phyloP scores from a whole-genome alignment of 2,797 vertebrate genomes.

The Sebastes nivosus region DNA sequence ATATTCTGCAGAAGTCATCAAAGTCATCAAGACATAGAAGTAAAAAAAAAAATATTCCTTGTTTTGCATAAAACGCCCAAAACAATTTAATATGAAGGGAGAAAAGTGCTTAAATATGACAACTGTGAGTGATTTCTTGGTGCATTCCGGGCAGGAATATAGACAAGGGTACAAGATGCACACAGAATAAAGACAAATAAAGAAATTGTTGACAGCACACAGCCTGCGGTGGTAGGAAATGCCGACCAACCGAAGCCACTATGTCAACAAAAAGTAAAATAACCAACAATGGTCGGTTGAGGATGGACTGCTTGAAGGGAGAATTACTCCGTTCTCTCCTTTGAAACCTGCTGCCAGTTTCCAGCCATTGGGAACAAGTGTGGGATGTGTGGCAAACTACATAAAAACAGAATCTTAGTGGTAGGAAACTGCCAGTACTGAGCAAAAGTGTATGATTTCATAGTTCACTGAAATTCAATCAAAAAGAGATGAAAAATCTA shows the following conservation, averaged over 20 bases:
- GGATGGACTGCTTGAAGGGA: slow-evolving; percentile 14
- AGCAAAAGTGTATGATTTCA: slow-evolving; percentile 66
- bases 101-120: background rate
- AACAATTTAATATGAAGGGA: background rate
- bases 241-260: background rate
- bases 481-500: slow-evolving; percentile 46
- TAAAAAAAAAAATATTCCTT: background rate
- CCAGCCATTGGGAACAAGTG: slow-evolving; percentile 57
- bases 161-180: background rate
- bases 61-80: background rate
- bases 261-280: slow-evolving; percentile 31
- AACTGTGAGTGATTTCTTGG: background rate
- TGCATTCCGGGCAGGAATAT: background rate
- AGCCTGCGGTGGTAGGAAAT: slow-evolving; percentile 11
- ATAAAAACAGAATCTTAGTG: slow-evolving; percentile 57
- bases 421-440: slow-evolving; percentile 51
- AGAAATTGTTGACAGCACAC: slow-evolving; percentile 6
- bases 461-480: slow-evolving; percentile 57
- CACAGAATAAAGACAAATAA: background rate
- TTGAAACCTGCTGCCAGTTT: slow-evolving; percentile 57
- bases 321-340: slow-evolving; percentile 27
- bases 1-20: background rate
- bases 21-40: background rate
- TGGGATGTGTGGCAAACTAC: slow-evolving; percentile 46
- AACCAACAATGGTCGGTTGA: slow-evolving; percentile 26